phyloP scores from a whole-genome alignment of 2,888 invertebrate genomes.

The Lypha dubia region DNA sequence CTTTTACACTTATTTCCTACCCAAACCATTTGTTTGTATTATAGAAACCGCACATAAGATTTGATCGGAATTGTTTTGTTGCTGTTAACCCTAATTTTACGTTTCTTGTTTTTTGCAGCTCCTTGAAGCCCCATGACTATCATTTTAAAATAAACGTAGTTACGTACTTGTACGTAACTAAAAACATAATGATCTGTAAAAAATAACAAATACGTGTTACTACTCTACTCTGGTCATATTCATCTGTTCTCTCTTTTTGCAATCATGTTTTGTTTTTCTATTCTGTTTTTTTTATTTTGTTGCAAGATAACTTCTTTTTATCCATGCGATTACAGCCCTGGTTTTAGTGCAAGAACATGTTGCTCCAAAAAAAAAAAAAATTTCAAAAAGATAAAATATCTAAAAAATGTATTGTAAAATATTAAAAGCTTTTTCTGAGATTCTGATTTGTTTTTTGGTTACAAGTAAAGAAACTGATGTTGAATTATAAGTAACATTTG shows the following conservation, averaged over 20 bases:
- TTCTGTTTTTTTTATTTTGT: conserved; percentile 19
- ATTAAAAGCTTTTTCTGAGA: conserved; percentile 60
- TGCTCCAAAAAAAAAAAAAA: conserved; percentile 5
- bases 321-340: conserved; percentile 31
- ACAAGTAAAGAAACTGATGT: conserved; percentile 24
- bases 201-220: conserved; percentile 58
- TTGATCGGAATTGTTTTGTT: too few species aligned
- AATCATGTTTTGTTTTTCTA: conserved; percentile 9
- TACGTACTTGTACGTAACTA: conserved; percentile 46
- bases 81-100: conserved; percentile 17
- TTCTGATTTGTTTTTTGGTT: background rate
- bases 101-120: background rate
- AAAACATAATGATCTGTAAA: conserved; percentile 61
- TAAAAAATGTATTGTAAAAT: conserved; percentile 59
- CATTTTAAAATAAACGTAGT: conserved; percentile 41
- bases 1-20: too few species aligned
- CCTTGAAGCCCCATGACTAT: conserved; percentile 42
- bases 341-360: conserved; percentile 57
- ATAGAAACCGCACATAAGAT: too few species aligned
- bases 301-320: conserved; percentile 28
- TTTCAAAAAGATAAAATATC: conserved; percentile 42
- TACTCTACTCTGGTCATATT: conserved; percentile 22
- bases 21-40: too few species aligned
- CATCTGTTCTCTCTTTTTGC: background rate
- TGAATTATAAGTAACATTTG: conserved; percentile 52